phyloP scores from a whole-genome alignment of 2,888 invertebrate species.

The Dicroscelio sp. region DNA sequence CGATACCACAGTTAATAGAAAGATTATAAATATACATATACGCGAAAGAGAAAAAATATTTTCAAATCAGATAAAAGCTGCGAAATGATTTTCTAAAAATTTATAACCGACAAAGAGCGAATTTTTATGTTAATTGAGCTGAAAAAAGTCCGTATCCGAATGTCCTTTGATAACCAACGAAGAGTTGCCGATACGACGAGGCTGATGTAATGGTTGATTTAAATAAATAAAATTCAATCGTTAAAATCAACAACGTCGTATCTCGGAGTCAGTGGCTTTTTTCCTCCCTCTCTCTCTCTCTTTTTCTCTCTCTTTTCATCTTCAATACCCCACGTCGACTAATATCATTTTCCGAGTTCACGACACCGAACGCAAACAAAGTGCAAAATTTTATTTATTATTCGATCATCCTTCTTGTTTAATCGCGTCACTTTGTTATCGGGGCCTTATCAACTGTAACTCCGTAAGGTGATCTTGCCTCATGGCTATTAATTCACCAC shows the following conservation, averaged over 20 bases:
- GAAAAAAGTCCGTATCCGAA: too few species aligned
- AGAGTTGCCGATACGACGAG: too few species aligned
- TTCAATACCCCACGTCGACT: conserved; percentile 77
- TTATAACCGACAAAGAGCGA: too few species aligned
- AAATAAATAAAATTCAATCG: conserved; percentile 63
- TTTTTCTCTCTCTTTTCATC: too few species aligned
- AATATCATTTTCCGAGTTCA: conserved; percentile 75
- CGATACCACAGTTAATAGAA: too few species aligned
- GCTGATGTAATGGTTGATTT: conserved; percentile 55
- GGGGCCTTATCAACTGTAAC: conserved; percentile 28
- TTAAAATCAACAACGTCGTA: conserved; percentile 64
- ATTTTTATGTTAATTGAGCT: too few species aligned
- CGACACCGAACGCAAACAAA: conserved; percentile 60
- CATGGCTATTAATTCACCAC: neutral
- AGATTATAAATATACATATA: too few species aligned
- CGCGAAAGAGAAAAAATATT: too few species aligned
- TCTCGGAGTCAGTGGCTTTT: conserved; percentile 52
- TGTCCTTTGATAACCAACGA: too few species aligned
- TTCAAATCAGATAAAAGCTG: too few species aligned
- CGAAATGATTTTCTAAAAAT: too few species aligned
- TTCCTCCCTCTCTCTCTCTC: too few species aligned
- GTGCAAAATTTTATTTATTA: conserved; percentile 52
- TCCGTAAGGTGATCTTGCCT: neutral
- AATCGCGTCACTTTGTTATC: conserved; percentile 59
- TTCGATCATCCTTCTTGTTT: conserved; percentile 24